Percentiles rank a stretch among this genome's conserved stretches.
Evolutionary conservation across 2,113 vertebrate genomes (phyloP).

Genomic region (Chaetops frenatus): DNA sequence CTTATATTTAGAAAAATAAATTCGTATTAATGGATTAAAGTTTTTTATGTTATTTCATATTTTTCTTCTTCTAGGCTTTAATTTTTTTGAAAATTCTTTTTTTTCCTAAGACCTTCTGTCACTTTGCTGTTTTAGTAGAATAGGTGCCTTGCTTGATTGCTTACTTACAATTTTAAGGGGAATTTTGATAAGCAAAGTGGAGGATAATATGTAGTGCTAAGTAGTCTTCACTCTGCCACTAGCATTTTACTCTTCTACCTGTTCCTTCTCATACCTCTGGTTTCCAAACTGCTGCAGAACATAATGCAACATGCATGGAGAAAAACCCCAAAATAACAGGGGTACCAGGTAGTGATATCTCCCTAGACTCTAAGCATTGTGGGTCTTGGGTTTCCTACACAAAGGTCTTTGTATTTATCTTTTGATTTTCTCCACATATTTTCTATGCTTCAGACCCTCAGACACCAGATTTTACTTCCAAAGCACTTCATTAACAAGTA

Average conservation of each 20-base stretch:
- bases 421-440: not conserved
- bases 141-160: not conserved
- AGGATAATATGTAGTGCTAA: not conserved
- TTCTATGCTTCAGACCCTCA: not conserved
- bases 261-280: not conserved
- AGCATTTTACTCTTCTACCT: not conserved
- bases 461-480: not conserved
- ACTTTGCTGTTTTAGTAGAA: not conserved
- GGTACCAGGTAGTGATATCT: not conserved
- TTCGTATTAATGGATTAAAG: not conserved
- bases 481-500: not conserved
- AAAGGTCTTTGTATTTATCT: not conserved
- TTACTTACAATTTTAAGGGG: not conserved
- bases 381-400: not conserved
- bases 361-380: not conserved
- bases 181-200: not conserved
- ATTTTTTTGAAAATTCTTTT: not conserved
- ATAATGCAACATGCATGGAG: not conserved
- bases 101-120: not conserved
- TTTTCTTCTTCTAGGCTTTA: not conserved
- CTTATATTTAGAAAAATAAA: not conserved
- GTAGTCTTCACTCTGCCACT: not conserved
- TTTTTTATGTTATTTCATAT: not conserved
- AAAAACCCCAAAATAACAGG: not conserved
- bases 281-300: not conserved